Evolutionary conservation across 2,888 invertebrate genomes (phyloP).

Genomic region (Epinotia nisella): DNA sequence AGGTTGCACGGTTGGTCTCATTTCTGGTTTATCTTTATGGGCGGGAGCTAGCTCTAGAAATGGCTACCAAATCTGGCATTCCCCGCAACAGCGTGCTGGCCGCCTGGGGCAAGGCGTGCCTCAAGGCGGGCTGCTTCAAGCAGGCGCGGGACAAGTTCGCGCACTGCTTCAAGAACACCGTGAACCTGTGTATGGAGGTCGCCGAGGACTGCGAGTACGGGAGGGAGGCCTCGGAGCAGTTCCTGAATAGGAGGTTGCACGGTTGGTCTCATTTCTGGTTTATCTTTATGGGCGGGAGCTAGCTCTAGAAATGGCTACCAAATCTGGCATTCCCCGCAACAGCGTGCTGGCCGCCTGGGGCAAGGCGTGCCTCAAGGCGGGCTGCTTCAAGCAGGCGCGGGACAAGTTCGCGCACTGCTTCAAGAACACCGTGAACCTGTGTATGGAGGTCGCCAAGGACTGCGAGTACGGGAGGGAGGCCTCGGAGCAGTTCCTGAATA

Average conservation of each 20-base stretch:
- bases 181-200: slow-evolving; percentile 67
- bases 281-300: slow-evolving; percentile 84
- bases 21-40: not conserved
- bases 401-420: slow-evolving; percentile 87
- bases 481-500: slow-evolving; percentile 68
- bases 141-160: slow-evolving; percentile 91
- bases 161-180: slow-evolving; percentile 73
- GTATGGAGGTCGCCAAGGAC: slow-evolving; percentile 69
- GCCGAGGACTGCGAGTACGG: slow-evolving; percentile 75
- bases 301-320: slow-evolving; percentile 93
- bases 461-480: slow-evolving; percentile 75
- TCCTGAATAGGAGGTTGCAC: slow-evolving; percentile 64
- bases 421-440: slow-evolving; percentile 67
- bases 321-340: slow-evolving; percentile 91
- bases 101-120: slow-evolving; percentile 94
- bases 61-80: slow-evolving; percentile 94
- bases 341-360: slow-evolving; percentile 96
- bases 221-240: slow-evolving; percentile 72
- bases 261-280: slow-evolving; percentile 44
- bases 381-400: slow-evolving; percentile 90
- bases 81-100: slow-evolving; percentile 92
- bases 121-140: slow-evolving; percentile 91
- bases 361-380: slow-evolving; percentile 91
- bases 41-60: slow-evolving; percentile 92
- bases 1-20: slow-evolving; percentile 56